A percentile compares a stretch with the other conserved stretches of the same genome.
Conservation (phyloP, 2,888 invertebrate genomes). For the Leptopilina drosophilae region DNA sequence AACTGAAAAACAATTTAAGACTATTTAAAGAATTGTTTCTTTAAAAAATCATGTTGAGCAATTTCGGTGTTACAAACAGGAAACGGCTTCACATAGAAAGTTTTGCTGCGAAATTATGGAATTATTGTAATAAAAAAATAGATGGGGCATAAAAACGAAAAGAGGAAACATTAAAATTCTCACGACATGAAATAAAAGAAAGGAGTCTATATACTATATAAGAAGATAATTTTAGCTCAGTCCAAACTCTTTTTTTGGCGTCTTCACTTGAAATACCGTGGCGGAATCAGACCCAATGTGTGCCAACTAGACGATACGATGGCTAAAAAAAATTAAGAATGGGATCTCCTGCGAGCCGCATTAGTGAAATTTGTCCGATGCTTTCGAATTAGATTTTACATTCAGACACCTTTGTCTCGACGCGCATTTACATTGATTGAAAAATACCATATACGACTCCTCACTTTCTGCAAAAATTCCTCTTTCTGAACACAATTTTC, state of each 20-base stretch:
- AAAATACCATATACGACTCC: too few relatives aligned
- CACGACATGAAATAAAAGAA: not conserved
- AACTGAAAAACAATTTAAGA: too few relatives aligned
- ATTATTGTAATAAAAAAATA: not conserved
- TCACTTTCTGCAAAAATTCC: too few relatives aligned
- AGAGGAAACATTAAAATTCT: slow-evolving; percentile 9
- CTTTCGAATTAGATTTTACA: not conserved
- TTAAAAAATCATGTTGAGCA: too few relatives aligned
- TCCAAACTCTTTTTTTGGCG: slow-evolving; percentile 19
- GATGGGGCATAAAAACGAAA: not conserved
- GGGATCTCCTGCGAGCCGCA: not conserved
- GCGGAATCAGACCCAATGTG: slow-evolving; percentile 24
- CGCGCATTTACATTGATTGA: too few relatives aligned
- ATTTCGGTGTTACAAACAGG: too few relatives aligned
- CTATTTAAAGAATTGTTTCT: too few relatives aligned
- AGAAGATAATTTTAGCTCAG: slow-evolving; percentile 18
- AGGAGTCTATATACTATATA: not conserved
- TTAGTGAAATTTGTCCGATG: slow-evolving; percentile 9
- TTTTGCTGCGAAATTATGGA: too few relatives aligned
- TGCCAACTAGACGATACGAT: slow-evolving; percentile 26
- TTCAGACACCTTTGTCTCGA: not conserved
- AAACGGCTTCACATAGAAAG: too few relatives aligned
- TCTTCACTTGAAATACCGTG: slow-evolving; percentile 19
- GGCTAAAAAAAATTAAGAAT: not conserved
- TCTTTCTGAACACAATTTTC: too few relatives aligned